Base-by-base conservation (phyloP, 2,113 vertebrate species). In the Corythaixoides concolor region DNA sequence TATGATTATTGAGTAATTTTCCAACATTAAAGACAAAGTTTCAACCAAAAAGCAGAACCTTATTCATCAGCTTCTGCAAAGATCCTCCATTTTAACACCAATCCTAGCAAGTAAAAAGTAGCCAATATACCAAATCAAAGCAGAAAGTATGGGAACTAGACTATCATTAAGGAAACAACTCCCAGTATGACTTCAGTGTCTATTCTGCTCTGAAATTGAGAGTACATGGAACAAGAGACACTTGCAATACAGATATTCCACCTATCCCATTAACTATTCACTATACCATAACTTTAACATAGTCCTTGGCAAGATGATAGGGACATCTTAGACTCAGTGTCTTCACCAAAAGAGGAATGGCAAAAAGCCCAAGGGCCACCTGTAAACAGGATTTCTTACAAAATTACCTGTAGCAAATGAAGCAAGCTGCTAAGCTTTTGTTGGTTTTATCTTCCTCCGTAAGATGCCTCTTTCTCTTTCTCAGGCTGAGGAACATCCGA, bases 401-500 rank as follows among this genome's bases (percentile, higher is more conserved):
- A 39, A 80, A 41, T 50, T 43, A 47, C 52, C 28, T 35, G 43
- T 67, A 88, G 35, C 24, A 82, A 67, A 43, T 21, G 12, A 41
- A 50, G 37, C 11, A 43, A 47, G 50, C 63, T 77, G 41, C 26
- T 72, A 62, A 75, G 32, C 11, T 60, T 39, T 49, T 41, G 37
- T 41, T 64, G n/a, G 32, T 30, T 73, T 88, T 93, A 47, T 63
- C 53, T 60, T 82, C 39, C 32, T 68, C 53, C 24, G 7, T 81
- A 23, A 43, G 67, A 22, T 87, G 8, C 80, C n/a, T 98, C 62
- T 88, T 85, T 89, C 64, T 50, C 75, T 93, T 89, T 80, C 64
- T 45, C 97, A 99, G 99, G 97, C 97, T 99, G 96, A 98, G 98
- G 96, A 99, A 99, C 90, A 99, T 99, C 94, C 98, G 98, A 68